Base-by-base conservation (phyloP, 1,140 invertebrate genomes). In the Asobara japonica region DNA sequence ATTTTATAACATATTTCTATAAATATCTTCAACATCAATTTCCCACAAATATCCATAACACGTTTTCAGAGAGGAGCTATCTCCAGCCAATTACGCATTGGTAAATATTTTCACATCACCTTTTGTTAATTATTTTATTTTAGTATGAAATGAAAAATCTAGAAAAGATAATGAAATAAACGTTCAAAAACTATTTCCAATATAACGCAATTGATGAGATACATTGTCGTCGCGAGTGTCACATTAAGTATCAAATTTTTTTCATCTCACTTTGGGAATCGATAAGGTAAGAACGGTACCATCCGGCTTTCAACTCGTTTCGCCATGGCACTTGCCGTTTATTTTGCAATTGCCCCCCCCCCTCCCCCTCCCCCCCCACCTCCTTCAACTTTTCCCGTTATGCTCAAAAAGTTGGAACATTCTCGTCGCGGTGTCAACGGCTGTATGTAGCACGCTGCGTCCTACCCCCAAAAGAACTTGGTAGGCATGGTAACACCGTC, bases 341-440 rank as follows among this genome's bases (percentile, higher is more conserved):
- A 71, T 71, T 65, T 71, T 30, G 62, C 69, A 65, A 65, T 71
- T 71, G 69, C 36, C 56, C 31, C 36, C 4, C 56, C 13, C 7
- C 41, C 7, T 45, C 11, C 41, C 41, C 41, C 5, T n/a, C 56
- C 31, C 36, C 4, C 56, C 13, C 7, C 41, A 4, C 18, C 11
- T 16, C 41, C 41, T 5, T 45, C n/a, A 71, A 71, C 69, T 71
- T 71, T 71, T 71, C 62, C 25, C 62, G 61, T 71, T 71, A 71
- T 71, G 61, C 33, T 27, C 36, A 25, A 71, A 62, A 62, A 65
- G 38, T 71, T 71, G 16, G 62, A 31, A 65, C 69, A 71, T 71
- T 71, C 27, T 62, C 69, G 38, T 71, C 29, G 69, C 20, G 56
- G 62, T 41, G 51, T 65, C 69, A 45, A 71, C 61, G 69, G 61